These are phyloP conservation scores for Rissa tridactyla DNA, from an alignment of 2,113 vertebrate species.

Conservation along the genomic window DNA sequence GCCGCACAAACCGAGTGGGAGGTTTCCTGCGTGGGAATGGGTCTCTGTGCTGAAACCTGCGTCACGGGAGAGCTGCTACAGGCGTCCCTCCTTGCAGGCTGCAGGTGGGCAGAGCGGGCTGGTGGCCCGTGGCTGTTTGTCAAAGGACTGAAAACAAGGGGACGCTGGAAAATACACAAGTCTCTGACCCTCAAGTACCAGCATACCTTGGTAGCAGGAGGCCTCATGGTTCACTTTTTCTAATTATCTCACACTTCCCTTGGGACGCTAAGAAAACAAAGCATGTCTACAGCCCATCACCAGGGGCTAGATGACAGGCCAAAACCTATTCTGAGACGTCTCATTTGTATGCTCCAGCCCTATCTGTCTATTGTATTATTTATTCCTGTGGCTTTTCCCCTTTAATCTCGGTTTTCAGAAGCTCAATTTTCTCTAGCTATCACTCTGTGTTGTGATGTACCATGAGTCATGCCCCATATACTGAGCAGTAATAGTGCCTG, in stretches of 20 bases:
- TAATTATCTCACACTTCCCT: neutral
- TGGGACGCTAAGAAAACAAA: neutral
- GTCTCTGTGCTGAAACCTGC: neutral
- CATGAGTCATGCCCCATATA: conserved; percentile 5
- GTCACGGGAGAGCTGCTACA: neutral
- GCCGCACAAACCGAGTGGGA: neutral
- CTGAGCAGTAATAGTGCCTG: neutral
- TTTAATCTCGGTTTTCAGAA: conserved; percentile 39
- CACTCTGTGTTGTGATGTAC: neutral
- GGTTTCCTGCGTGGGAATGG: neutral
- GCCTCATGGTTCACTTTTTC: neutral
- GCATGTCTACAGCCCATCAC: neutral
- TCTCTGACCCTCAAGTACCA: neutral
- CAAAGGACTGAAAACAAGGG: neutral
- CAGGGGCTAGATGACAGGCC: neutral
- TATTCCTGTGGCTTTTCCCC: neutral
- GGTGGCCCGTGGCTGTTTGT: neutral
- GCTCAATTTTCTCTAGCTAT: conserved; percentile 22
- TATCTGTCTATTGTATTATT: neutral
- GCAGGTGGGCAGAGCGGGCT: neutral
- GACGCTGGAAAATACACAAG: neutral
- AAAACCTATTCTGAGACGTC: neutral
- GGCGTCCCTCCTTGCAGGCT: accelerated
- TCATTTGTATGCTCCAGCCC: neutral
- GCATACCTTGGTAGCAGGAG: neutral